These are phyloP conservation scores for Heliothis virescens DNA, from an alignment of 1,140 invertebrate genomes.

Conservation along the genomic window DNA sequence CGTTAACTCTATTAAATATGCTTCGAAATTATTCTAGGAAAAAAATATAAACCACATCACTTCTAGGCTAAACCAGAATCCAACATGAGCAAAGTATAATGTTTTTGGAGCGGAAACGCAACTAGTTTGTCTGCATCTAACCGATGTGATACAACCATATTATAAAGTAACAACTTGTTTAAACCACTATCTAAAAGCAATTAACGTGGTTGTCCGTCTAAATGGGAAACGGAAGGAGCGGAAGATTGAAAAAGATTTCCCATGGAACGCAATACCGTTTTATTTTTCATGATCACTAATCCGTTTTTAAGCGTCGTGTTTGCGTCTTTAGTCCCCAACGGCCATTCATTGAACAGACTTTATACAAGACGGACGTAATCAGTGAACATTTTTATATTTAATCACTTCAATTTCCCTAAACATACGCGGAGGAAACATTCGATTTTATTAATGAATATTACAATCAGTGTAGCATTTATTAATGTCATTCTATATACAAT, in stretches of 20 bases:
- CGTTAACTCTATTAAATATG: conserved; percentile 41
- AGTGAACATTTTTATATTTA: too few relatives aligned
- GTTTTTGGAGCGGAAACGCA: conserved; percentile 33
- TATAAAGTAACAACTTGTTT: conserved; percentile 28
- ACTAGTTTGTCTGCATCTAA: conserved; percentile 23
- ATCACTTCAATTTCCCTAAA: not conserved
- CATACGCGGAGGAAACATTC: not conserved
- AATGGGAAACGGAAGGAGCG: not conserved
- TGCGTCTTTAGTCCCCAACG: conserved; percentile 21
- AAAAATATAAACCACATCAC: not conserved
- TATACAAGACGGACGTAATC: too few relatives aligned
- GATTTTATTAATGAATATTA: not conserved
- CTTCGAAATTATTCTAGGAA: conserved; percentile 28
- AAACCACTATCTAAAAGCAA: conserved; percentile 36
- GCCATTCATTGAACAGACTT: not conserved
- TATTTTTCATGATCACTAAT: conserved; percentile 23
- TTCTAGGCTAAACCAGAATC: not conserved
- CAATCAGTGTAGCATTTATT: not conserved
- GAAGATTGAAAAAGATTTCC: conserved; percentile 30
- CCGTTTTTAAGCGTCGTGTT: conserved; percentile 17
- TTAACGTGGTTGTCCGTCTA: conserved; percentile 36
- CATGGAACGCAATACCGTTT: conserved; percentile 22
- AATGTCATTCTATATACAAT: not conserved
- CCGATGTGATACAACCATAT: not conserved
- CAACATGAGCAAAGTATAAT: not conserved